These are phyloP conservation scores for Sparus aurata DNA, from an alignment of 2,797 vertebrate genomes.

Conservation along the genomic window DNA sequence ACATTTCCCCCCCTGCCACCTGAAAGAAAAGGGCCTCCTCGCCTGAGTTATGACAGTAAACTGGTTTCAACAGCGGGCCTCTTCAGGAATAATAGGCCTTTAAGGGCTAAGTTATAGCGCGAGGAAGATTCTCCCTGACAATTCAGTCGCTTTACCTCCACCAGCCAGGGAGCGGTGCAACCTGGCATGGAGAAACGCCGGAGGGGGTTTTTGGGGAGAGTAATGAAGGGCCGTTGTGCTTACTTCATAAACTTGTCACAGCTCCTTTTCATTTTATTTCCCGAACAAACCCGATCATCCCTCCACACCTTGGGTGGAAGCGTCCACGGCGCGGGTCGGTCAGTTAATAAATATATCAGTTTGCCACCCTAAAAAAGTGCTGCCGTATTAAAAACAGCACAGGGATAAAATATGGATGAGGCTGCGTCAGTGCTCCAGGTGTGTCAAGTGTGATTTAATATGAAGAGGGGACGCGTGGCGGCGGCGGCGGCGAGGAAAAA, in stretches of 20 bases:
- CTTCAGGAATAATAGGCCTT: conserved; percentile 76
- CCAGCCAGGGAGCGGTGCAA: neutral
- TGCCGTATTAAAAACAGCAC: conserved; percentile 86
- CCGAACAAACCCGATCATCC: conserved; percentile 91
- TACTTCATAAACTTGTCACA: conserved; percentile 97
- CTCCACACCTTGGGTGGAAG: conserved; percentile 49
- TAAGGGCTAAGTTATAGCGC: conserved; percentile 70
- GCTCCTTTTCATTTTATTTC: conserved; percentile 92
- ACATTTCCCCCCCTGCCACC: conserved; percentile 60
- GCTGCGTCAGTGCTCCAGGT: conserved; percentile 92
- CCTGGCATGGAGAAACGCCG: conserved; percentile 33
- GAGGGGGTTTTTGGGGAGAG: conserved; percentile 68
- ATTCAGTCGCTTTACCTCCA: conserved; percentile 42
- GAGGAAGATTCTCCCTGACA: conserved; percentile 67
- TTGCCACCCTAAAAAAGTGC: conserved; percentile 88
- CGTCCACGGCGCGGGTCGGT: conserved; percentile 63
- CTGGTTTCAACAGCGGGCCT: conserved; percentile 61
- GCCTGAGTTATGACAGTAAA: conserved; percentile 76
- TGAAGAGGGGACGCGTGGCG: conserved; percentile 81
- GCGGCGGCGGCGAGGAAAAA: conserved; percentile 63
- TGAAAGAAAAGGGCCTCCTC: conserved; percentile 51
- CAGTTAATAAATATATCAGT: conserved; percentile 98
- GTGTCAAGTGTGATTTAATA: conserved; percentile 98
- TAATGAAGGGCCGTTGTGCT: conserved; percentile 93
- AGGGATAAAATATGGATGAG: conserved; percentile 98